A percentile compares a stretch with the other conserved stretches of the same genome.
phyloP scores from a whole-genome alignment of 2,113 vertebrate genomes.

The Rostratula benghalensis region DNA sequence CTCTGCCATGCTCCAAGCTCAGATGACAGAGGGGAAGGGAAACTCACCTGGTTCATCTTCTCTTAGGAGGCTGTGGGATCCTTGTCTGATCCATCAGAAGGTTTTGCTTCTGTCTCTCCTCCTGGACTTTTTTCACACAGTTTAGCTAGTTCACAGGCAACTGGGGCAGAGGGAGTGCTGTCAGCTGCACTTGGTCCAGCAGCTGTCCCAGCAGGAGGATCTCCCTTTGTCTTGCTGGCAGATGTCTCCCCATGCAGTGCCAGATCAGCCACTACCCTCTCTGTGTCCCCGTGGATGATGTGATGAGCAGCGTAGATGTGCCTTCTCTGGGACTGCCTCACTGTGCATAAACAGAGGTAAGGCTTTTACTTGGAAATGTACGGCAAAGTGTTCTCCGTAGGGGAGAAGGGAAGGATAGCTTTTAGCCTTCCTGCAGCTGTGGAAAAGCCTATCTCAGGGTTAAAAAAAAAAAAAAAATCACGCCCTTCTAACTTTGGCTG shows the following conservation, averaged over 20 bases:
- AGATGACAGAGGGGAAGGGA: not conserved
- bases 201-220: not conserved
- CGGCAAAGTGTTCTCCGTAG: not conserved
- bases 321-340: constrained; percentile 82
- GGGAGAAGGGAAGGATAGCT: not conserved
- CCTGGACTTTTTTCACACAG: not conserved
- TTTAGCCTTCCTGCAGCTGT: not conserved
- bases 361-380: not conserved
- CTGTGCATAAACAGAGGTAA: constrained; percentile 69
- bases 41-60: constrained; percentile 11
- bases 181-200: not conserved
- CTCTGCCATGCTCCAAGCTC: not conserved
- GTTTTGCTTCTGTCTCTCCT: not conserved
- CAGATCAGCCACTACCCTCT: constrained; percentile 1
- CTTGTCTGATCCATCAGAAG: not conserved
- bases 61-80: not conserved
- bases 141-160: fast-evolving
- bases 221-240: not conserved
- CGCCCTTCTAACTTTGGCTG: not conserved
- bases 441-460: not conserved
- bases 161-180: not conserved
- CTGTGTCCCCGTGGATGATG: constrained; percentile 73
- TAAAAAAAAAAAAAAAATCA: not conserved
- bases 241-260: not conserved
- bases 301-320: constrained; percentile 83